phyloP scores from a whole-genome alignment of 2,113 vertebrate species.

The Entomyzon cyanotis region DNA sequence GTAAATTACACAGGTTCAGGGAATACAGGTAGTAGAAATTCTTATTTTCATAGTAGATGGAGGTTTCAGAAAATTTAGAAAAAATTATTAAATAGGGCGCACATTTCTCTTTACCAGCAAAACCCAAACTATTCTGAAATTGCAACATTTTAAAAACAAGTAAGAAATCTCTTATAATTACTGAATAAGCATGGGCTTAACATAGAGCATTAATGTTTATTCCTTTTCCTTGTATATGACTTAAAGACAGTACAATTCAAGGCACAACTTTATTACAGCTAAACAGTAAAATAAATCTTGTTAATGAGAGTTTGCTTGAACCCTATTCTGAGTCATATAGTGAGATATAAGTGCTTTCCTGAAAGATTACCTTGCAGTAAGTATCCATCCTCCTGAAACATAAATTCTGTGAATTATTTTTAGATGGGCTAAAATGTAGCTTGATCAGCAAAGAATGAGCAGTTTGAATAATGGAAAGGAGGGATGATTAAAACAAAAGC shows the following conservation, averaged over 20 bases:
- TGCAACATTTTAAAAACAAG: neutral
- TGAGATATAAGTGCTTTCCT: constrained; percentile 7
- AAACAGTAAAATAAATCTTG: constrained; percentile 28
- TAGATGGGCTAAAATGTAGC: constrained; percentile 2
- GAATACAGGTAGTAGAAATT: neutral
- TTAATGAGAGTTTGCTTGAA: constrained; percentile 37
- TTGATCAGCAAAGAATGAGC: constrained; percentile 29
- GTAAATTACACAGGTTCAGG: neutral
- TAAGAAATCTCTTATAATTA: neutral
- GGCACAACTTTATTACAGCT: neutral
- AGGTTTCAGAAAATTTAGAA: neutral
- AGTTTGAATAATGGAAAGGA: constrained; percentile 18
- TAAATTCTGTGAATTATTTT: constrained; percentile 30
- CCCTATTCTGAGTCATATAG: neutral
- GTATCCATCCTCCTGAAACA: constrained; percentile 29
- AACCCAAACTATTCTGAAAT: neutral
- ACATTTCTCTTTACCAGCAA: neutral
- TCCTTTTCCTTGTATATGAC: neutral
- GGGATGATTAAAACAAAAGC: neutral
- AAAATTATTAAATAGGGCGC: neutral
- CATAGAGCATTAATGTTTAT: neutral
- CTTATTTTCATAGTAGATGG: neutral
- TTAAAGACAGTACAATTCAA: constrained; percentile 1
- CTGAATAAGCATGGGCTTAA: neutral
- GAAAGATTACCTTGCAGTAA: constrained; percentile 26